Evolutionary conservation across 2,888 invertebrate genomes (phyloP).

Genomic region (Hirtodrosophila duncani): DNA sequence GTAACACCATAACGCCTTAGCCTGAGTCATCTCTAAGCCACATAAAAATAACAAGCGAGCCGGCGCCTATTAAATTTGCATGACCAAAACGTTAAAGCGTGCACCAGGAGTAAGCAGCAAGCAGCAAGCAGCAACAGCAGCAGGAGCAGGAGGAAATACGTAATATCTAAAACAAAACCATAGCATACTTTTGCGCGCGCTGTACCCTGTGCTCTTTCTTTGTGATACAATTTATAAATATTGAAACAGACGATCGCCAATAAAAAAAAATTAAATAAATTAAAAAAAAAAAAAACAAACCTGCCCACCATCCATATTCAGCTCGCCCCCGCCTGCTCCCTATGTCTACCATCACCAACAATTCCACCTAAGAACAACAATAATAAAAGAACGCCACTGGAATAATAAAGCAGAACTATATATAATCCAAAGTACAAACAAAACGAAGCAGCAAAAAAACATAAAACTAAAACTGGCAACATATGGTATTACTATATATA

Average conservation of each 20-base stretch:
- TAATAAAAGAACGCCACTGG: slow-evolving; percentile 29
- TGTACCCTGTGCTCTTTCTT: slow-evolving; percentile 8
- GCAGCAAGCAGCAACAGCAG: slow-evolving; percentile 11
- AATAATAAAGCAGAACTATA: slow-evolving; percentile 52
- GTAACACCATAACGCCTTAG: slow-evolving; percentile 64
- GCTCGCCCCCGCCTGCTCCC: slow-evolving; percentile 32
- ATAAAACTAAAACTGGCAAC: slow-evolving; percentile 53
- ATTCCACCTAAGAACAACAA: slow-evolving; percentile 41
- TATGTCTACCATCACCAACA: slow-evolving; percentile 28
- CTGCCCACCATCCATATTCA: slow-evolving; percentile 24
- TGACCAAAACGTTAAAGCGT: slow-evolving; percentile 47
- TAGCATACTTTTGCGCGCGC: slow-evolving; percentile 32
- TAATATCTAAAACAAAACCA: slow-evolving; percentile 21
- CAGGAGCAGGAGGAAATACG: slow-evolving; percentile 6
- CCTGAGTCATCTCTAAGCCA: slow-evolving; percentile 45
- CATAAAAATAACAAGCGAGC: slow-evolving; percentile 17
- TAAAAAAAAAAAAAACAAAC: background rate
- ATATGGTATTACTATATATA: slow-evolving; percentile 65
- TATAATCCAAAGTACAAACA: slow-evolving; percentile 68
- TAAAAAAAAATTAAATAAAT: too few species aligned
- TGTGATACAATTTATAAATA: slow-evolving; percentile 23
- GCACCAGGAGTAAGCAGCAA: slow-evolving; percentile 8
- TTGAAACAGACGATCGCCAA: background rate
- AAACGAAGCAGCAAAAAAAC: slow-evolving; percentile 24
- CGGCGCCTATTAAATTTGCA: slow-evolving; percentile 64